Base-by-base conservation (phyloP, 2,888 invertebrate genomes). In the Amiota communis region DNA sequence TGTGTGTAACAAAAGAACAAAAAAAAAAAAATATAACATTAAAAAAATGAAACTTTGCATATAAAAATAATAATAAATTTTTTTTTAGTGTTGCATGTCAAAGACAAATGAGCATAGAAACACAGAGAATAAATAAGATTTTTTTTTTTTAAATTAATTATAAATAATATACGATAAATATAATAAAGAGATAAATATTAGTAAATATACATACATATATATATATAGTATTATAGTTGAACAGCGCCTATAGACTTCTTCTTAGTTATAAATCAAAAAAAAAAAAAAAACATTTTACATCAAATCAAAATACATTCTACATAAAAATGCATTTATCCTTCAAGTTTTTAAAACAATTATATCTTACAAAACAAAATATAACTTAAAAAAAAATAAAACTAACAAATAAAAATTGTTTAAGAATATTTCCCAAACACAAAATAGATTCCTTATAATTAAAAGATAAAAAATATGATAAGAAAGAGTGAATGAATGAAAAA, bases 231-330 rank as follows among this genome's bases (percentile, higher is more conserved):
- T 15, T 59, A 59, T 59, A 64, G 64, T 64, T 64, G 48, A 64
- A 64, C 46, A 64, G 64, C 64, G 64, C 64, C 48, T 64, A 48
- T 64, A 64, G 64, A 64, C 64, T 64, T 64, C 48, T 64, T 64
- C 64, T n/a, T 64, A 64, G 64, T 20, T 59, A 59, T 59, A 59
- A 15, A 59, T 59, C 20, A 59, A 36, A 36, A n/a, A n/a, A n/a
- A n/a, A n/a, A n/a, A n/a, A n/a, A n/a, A n/a, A n/a, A 0, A 36
- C 23, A 11, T 59, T 59, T 59, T 59, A 59, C 59, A 59, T 59
- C 15, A 15, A 59, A 53, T 15, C 8, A 15, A 53, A 15, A 53
- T 53, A n/a, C n/a, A n/a, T n/a, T 53, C 3, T 23, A 23, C 36
- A 36, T 36, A 36, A 36, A 36, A 36, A 36, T 36, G 15, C 15